Evolutionary conservation across 2,113 vertebrate genomes (phyloP), one percentile per base, ranked within the genome.

Genomic region (Rostratula benghalensis): DNA sequence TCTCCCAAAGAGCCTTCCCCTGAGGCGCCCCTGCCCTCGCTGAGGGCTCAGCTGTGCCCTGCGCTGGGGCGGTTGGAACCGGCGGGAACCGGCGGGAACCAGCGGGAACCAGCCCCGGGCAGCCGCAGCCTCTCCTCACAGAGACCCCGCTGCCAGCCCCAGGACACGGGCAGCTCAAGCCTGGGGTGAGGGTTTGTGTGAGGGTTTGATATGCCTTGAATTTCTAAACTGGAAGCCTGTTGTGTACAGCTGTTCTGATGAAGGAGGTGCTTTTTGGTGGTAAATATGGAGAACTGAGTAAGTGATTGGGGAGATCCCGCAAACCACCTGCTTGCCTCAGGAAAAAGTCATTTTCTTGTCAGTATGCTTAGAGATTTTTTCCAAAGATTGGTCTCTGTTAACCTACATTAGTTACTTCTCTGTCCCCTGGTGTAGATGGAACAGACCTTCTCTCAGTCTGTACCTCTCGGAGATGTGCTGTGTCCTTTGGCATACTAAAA

Each of bases 291-390:
- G 46, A 90, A 13, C 3, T 77, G 43, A 74, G 84, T 56, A 21
- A 46, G 16, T 46, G 27, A 6, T 19, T 61, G 61, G n/a, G 53
- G 70, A 94, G 45, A n/a, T 60, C 54, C 61, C 71, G 41, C 43
- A 95, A 82, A 48, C n/a, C 63, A 81, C 69, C 71, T 70, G 61
- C 61, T 63, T 79, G 61, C 81, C 65, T 93, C 35, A 11, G 69
- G 94, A 37, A 71, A 37, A 79, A 84, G 61, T 37, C 0, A 57
- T 84, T 90, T 92, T 81, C 79, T 82, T 82, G n/a, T 68, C 76
- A 78, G 68, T 3, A 1, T 79, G 69, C 61, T 41, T 27, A 7
- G 84, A 69, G 91, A 9, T n/a, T 48, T 65, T 35, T 89, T 79
- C 18, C 60, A 24, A 30, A 70, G 73, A 19, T 39, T 56, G 28